A percentile compares a stretch with the other conserved stretches of the same genome.
Evolutionary conservation across 2,797 vertebrate genomes (phyloP).

Genomic region (Gymnothorax reevesii): DNA sequence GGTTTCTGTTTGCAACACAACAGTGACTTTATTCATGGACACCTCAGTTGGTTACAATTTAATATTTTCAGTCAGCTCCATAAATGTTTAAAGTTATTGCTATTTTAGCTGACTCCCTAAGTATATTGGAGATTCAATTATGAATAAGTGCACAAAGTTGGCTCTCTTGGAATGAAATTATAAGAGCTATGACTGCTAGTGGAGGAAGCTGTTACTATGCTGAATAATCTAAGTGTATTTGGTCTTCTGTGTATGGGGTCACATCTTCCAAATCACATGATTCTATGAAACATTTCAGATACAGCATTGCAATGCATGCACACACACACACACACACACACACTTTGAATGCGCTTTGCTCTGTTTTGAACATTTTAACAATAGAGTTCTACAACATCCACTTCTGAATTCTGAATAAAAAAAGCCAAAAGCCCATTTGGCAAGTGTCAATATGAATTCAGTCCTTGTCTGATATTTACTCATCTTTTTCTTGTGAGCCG

Average conservation of each 20-base stretch:
- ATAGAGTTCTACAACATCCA: too few relatives aligned
- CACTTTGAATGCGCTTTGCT: too few relatives aligned
- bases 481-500: constrained; percentile 49
- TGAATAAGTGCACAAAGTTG: background rate
- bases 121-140: too few relatives aligned
- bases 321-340: too few relatives aligned
- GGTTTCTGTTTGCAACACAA: too few relatives aligned
- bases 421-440: too few relatives aligned
- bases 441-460: background rate
- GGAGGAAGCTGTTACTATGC: too few relatives aligned
- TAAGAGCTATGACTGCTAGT: background rate
- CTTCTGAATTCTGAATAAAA: too few relatives aligned
- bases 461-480: constrained; percentile 20
- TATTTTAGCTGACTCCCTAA: too few relatives aligned
- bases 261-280: background rate
- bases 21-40: background rate
- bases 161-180: background rate
- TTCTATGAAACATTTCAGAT: background rate
- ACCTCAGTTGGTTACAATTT: background rate
- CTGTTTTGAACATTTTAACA: too few relatives aligned
- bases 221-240: background rate
- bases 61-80: background rate
- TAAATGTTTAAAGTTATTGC: background rate
- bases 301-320: too few relatives aligned
- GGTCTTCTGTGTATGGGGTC: background rate